These are phyloP conservation scores for Cephalotes varians DNA, from an alignment of 2,888 invertebrate species.

Conservation along the genomic window DNA sequence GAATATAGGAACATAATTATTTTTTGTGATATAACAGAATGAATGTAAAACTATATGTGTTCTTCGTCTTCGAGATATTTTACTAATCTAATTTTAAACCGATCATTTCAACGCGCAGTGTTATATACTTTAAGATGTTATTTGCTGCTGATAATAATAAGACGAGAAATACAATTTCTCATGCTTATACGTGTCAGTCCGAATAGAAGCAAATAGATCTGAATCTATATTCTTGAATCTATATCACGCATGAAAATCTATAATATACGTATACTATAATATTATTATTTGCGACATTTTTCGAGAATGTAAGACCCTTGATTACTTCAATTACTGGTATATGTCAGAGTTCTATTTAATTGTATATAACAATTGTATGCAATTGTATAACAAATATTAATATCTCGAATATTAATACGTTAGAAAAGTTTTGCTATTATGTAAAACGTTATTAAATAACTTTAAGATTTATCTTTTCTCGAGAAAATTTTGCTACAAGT, in stretches of 20 bases:
- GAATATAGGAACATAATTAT: not conserved
- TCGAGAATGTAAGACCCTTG: too few species aligned
- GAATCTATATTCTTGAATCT: too few species aligned
- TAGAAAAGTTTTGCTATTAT: not conserved
- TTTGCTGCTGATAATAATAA: not conserved
- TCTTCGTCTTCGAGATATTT: not conserved
- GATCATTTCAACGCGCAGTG: not conserved
- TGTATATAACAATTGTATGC: too few species aligned
- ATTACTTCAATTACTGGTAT: not conserved
- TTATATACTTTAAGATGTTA: conserved; percentile 12
- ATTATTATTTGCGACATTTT: too few species aligned
- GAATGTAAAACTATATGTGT: conserved; percentile 5
- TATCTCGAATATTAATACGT: not conserved
- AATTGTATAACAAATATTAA: conserved; percentile 21
- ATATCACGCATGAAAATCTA: too few species aligned
- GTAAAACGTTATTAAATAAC: not conserved
- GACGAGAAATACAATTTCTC: not conserved
- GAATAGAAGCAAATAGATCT: conserved; percentile 7
- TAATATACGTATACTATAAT: too few species aligned
- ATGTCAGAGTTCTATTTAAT: conserved; percentile 29
- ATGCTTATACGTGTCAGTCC: not conserved
- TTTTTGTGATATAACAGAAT: conserved; percentile 7
- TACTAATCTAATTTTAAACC: conserved; percentile 12
- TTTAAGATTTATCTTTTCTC: not conserved
- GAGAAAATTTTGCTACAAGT: not conserved